These are phyloP conservation scores for Lepidostoma basale DNA, from an alignment of 1,140 invertebrate genomes.

Conservation along the genomic window DNA sequence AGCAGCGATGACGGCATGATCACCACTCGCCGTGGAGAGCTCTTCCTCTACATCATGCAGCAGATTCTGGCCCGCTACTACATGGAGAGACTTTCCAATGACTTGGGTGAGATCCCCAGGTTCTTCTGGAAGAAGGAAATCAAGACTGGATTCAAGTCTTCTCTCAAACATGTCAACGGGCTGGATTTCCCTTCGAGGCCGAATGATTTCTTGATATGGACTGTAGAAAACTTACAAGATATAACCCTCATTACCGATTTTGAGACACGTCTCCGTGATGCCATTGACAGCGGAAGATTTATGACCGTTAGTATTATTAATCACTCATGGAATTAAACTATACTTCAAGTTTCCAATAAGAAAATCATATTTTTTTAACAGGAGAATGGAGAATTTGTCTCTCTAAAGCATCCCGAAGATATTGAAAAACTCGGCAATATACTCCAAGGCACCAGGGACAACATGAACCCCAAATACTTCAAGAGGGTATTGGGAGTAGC, in stretches of 20 bases:
- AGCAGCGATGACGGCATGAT: conserved; percentile 50
- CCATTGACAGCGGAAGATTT: conserved; percentile 69
- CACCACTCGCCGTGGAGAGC: conserved; percentile 61
- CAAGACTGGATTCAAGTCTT: conserved; percentile 66
- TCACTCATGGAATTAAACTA: conserved; percentile 56
- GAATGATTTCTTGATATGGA: conserved; percentile 52
- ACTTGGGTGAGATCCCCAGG: conserved; percentile 60
- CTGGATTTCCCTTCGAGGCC: conserved; percentile 65
- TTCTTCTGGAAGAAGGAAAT: conserved; percentile 61
- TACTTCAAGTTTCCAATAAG: too few relatives aligned
- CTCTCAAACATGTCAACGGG: conserved; percentile 67
- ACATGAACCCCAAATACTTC: conserved; percentile 54
- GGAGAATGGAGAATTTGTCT: conserved; percentile 55
- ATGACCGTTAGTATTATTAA: conserved; percentile 48
- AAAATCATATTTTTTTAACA: conserved; percentile 49
- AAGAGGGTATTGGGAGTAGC: conserved; percentile 46
- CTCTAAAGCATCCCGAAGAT: conserved; percentile 61
- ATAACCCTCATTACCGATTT: conserved; percentile 60
- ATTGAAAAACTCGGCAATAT: conserved; percentile 63
- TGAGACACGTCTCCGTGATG: conserved; percentile 67
- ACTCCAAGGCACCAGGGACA: conserved; percentile 62
- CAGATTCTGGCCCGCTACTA: conserved; percentile 66
- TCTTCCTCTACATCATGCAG: conserved; percentile 61
- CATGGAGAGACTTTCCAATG: conserved; percentile 65
- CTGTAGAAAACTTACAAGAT: conserved; percentile 57